Evolutionary conservation across 2,888 invertebrate species (phyloP).

Genomic region (Chirona hameri): DNA sequence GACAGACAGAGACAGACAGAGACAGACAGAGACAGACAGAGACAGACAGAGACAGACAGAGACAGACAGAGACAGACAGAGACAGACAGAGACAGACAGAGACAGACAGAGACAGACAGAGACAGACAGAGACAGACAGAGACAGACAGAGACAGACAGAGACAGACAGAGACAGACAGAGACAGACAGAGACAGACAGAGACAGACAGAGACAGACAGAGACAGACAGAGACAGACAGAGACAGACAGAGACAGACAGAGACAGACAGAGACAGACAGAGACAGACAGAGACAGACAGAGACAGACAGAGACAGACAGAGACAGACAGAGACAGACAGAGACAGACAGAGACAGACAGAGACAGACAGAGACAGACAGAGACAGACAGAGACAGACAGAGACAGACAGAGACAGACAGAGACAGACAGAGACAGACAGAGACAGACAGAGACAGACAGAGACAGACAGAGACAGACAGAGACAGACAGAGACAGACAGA

Average conservation of each 20-base stretch:
- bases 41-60: constrained; percentile 31
- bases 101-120: constrained; percentile 30
- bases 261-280: not conserved
- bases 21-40: constrained; percentile 5
- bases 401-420: constrained; percentile 41
- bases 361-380: constrained; percentile 25
- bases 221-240: constrained; percentile 8
- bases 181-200: not conserved
- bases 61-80: constrained; percentile 34
- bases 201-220: not conserved
- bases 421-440: constrained; percentile 40
- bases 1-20: not conserved
- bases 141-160: constrained; percentile 22
- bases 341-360: constrained; percentile 29
- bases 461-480: constrained; percentile 22
- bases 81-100: constrained; percentile 24
- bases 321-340: not conserved
- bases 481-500: too few species aligned
- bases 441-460: constrained; percentile 33
- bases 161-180: not conserved
- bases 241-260: constrained; percentile 30
- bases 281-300: not conserved
- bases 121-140: constrained; percentile 30
- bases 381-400: constrained; percentile 27
- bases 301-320: not conserved